phyloP scores from a whole-genome alignment of 1,140 invertebrate genomes.

The Panagrolaimus sp. region DNA sequence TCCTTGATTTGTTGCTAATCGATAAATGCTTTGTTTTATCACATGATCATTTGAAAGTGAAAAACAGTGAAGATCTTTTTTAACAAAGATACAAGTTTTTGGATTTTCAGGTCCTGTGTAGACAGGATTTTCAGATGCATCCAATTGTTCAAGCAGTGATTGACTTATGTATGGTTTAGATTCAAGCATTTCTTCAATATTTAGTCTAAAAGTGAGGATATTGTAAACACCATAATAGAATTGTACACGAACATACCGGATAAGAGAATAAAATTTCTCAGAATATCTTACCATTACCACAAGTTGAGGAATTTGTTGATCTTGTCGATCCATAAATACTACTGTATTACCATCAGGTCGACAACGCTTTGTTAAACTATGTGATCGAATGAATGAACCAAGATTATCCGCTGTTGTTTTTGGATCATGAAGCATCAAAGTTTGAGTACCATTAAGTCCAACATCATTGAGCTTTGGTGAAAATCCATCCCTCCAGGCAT shows the following conservation, averaged over 20 bases:
- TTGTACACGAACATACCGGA: not conserved
- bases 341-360: not conserved
- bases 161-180: not conserved
- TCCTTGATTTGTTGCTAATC: not conserved
- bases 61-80: conserved; percentile 6
- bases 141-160: not conserved
- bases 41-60: not conserved
- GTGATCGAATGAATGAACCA: not conserved
- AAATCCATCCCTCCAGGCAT: not conserved
- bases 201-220: not conserved
- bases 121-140: not conserved
- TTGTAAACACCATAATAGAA: not conserved
- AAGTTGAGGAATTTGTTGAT: not conserved
- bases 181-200: not conserved
- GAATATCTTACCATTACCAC: not conserved
- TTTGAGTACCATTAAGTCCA: conserved; percentile 8
- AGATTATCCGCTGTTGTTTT: not conserved
- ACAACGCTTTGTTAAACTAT: not conserved
- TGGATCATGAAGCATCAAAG: not conserved
- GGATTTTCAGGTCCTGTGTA: not conserved
- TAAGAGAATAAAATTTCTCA: not conserved
- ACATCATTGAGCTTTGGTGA: not conserved
- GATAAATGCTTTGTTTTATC: not conserved
- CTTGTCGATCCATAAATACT: conserved; percentile 4
- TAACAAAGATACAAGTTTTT: not conserved